These are phyloP conservation scores for Dryomyza anilis DNA, from an alignment of 2,888 invertebrate species.

Conservation along the genomic window DNA sequence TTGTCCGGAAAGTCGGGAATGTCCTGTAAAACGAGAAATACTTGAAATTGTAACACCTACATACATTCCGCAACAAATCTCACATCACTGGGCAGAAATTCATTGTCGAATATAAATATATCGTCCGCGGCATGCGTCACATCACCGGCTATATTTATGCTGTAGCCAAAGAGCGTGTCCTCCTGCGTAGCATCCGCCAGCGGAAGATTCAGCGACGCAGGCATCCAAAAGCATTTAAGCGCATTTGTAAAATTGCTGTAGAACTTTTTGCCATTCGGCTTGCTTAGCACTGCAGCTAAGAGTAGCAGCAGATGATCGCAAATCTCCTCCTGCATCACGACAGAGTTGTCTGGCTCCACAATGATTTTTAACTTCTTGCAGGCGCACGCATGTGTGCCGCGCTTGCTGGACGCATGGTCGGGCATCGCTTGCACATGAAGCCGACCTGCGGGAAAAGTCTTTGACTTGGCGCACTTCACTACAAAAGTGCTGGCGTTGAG, in stretches of 20 bases:
- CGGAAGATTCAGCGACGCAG: constrained; percentile 45
- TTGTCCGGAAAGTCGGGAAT: constrained; percentile 53
- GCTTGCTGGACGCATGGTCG: constrained; percentile 43
- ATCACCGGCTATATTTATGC: constrained; percentile 40
- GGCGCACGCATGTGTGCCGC: constrained; percentile 49
- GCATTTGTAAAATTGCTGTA: constrained; percentile 52
- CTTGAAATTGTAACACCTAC: too few species aligned
- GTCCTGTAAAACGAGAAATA: constrained; percentile 32
- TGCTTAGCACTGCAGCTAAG: constrained; percentile 53
- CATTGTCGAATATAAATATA: constrained; percentile 51
- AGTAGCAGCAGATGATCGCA: constrained; percentile 58
- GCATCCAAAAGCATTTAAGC: constrained; percentile 54
- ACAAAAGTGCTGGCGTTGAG: constrained; percentile 53
- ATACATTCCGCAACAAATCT: too few species aligned
- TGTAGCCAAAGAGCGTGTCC: constrained; percentile 36
- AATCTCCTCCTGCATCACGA: constrained; percentile 56
- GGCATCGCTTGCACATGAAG: constrained; percentile 52
- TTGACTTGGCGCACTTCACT: constrained; percentile 52
- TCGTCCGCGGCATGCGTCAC: constrained; percentile 40
- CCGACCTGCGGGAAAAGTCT: constrained; percentile 52
- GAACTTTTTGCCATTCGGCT: constrained; percentile 43
- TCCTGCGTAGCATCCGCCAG: constrained; percentile 41
- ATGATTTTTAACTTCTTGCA: constrained; percentile 57
- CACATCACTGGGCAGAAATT: constrained; percentile 43
- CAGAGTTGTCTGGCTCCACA: constrained; percentile 55